These are phyloP conservation scores for Heloderma charlesbogerti DNA, from an alignment of 2,113 vertebrate genomes.

Conservation along the genomic window DNA sequence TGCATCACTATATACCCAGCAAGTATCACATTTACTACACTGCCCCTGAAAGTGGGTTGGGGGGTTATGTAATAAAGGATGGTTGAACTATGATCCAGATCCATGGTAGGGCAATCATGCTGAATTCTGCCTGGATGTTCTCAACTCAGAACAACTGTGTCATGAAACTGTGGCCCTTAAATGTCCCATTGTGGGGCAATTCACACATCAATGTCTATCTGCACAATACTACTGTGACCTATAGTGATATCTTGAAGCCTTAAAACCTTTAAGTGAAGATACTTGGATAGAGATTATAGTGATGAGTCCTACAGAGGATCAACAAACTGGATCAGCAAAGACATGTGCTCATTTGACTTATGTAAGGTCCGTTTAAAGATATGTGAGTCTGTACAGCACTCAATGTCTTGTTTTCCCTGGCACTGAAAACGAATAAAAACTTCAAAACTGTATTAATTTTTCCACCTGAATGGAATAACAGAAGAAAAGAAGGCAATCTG, in stretches of 20 bases:
- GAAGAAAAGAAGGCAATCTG: background rate
- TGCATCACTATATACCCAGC: background rate
- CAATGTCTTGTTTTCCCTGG: background rate
- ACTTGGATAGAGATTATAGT: background rate
- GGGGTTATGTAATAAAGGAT: background rate
- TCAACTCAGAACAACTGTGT: background rate
- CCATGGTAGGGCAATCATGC: background rate
- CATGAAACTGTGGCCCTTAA: background rate
- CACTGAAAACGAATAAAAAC: background rate
- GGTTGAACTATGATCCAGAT: background rate
- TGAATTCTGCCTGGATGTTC: background rate
- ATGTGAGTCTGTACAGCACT: background rate
- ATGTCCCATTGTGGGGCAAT: background rate
- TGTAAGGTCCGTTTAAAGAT: background rate
- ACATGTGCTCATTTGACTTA: background rate
- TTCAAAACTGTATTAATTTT: constrained; percentile 9
- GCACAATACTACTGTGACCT: background rate
- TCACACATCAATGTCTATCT: background rate
- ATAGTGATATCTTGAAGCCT: background rate
- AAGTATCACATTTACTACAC: background rate
- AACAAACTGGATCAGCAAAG: background rate
- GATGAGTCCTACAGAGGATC: background rate
- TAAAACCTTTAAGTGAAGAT: background rate
- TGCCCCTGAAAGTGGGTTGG: background rate
- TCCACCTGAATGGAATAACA: background rate